phyloP scores from a whole-genome alignment of 2,888 invertebrate genomes.

The Drosophila atroscutellata region DNA sequence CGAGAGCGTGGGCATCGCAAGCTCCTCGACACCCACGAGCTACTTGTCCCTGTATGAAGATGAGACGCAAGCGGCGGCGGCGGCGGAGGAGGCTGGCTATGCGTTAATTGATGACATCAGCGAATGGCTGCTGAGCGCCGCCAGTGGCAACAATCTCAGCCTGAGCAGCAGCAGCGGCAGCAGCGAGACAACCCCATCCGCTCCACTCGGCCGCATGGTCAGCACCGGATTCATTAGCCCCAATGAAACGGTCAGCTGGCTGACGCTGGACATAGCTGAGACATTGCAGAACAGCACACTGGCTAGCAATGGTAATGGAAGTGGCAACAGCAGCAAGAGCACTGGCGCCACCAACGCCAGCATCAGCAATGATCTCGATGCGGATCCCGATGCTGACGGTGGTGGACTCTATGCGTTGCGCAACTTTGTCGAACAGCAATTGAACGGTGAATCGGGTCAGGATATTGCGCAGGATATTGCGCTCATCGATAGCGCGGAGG shows the following conservation, averaged over 20 bases:
- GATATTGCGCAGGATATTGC: conserved; percentile 76
- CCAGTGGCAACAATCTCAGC: conserved; percentile 37
- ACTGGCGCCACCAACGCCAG: conserved; percentile 34
- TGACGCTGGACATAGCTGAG: conserved; percentile 56
- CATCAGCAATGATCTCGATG: conserved; percentile 15
- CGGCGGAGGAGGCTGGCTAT: conserved; percentile 61
- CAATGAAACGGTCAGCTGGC: conserved; percentile 65
- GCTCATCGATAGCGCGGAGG: conserved; percentile 83
- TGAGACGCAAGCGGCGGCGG: conserved; percentile 50
- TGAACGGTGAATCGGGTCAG: conserved; percentile 53
- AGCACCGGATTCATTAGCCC: conserved; percentile 11
- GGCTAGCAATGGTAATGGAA: conserved; percentile 15
- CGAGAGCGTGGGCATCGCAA: conserved; percentile 18
- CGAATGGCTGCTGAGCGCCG: conserved; percentile 66
- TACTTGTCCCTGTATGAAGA: conserved; percentile 64
- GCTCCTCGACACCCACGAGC: conserved; percentile 45
- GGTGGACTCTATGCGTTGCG: conserved; percentile 59
- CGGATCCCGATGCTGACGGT: conserved; percentile 16
- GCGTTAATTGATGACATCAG: conserved; percentile 72
- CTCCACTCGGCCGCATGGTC: conserved; percentile 22
- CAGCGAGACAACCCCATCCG: conserved; percentile 30
- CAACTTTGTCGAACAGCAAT: conserved; percentile 68
- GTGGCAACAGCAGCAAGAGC: conserved; percentile 12
- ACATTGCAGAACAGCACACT: conserved; percentile 51
- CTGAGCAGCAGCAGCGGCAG: conserved; percentile 2